Evolutionary conservation across 2,797 vertebrate genomes (phyloP).

Genomic region (Margarornis squamiger): DNA sequence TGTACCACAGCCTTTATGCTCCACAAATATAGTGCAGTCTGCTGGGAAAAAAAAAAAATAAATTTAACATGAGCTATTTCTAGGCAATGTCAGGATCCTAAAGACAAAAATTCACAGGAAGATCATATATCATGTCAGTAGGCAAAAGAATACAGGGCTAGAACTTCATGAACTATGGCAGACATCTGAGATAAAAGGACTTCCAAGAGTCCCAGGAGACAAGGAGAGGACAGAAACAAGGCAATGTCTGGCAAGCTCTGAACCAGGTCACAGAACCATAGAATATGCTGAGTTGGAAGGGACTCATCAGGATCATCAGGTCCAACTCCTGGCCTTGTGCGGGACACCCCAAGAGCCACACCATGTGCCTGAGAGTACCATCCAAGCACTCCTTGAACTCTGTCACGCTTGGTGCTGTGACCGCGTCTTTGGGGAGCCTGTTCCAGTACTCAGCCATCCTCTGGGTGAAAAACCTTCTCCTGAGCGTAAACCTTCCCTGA

Average conservation of each 20-base stretch:
- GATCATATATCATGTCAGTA: not conserved
- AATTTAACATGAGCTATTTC: not conserved
- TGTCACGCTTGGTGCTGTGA: not conserved
- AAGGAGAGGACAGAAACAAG: not conserved
- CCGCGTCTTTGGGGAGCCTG: not conserved
- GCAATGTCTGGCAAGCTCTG: not conserved
- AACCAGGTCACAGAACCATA: not conserved
- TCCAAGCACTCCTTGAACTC: not conserved
- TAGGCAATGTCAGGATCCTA: not conserved
- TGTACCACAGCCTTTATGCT: not conserved
- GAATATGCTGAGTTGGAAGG: not conserved
- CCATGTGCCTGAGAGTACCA: not conserved
- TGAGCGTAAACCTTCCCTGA: not conserved
- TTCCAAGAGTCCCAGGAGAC: not conserved
- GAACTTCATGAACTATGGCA: not conserved
- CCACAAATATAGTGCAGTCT: not conserved
- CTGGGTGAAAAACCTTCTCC: not conserved
- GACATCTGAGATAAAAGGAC: not conserved
- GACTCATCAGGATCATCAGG: not conserved
- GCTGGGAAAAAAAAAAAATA: not conserved
- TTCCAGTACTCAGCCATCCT: not conserved
- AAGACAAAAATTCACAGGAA: not conserved
- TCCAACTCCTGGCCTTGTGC: not conserved
- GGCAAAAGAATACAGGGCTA: not conserved
- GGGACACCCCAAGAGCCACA: not conserved